Evolutionary conservation across 92 coral and sea anemone species (phyloP), one percentile per base, ranked within the genome.

Genomic region (Isaurus tuberculatus): DNA sequence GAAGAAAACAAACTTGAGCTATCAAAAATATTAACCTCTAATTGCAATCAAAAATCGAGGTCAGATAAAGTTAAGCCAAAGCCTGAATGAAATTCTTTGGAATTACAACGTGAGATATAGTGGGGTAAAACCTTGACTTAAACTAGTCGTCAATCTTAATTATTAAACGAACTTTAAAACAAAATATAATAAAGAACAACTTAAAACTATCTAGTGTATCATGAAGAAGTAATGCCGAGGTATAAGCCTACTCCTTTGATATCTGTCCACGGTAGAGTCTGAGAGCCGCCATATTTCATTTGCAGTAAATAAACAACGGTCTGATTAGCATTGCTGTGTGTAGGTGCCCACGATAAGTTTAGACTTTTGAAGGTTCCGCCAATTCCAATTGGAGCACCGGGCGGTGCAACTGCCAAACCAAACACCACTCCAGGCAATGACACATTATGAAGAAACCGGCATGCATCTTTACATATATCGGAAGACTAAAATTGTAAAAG

Each of bases 301-400:
- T 75, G 81, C 25, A 75, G 29, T 60, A 75, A 36, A 32, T 75
- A 75, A n/a, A 75, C 81, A 30, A 75, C n/a, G 11, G 81, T 75
- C n/a, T 2, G 27, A 8, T 36, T 75, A 8, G 36, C 49, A 53
- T 49, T 53, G 22, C 81, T 75, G 27, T 30, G 67, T 9, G 67
- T 28, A 46, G 81, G 81, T 60, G 42, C 10, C 81, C 81, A 75
- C n/a, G 67, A 75, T 36, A 75, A 53, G 30, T 58, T 31, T 20
- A 75, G 5, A 19, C 67, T 75, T 17, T 60, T 75, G 81, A 53
- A 75, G 15, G 66, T 75, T 70, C 17, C 31, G 16, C 40, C 27
- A 26, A 8, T 28, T 28, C 30, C 65, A 2, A 19, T 30, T 9
- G 81, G 67, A n/a, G 31, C 67, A 8, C 81, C 81, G n/a, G 81